Percentiles rank a stretch among this genome's conserved stretches.
phyloP scores from a whole-genome alignment of 1,140 invertebrate species.

The Pygmarrhopalites habei region DNA sequence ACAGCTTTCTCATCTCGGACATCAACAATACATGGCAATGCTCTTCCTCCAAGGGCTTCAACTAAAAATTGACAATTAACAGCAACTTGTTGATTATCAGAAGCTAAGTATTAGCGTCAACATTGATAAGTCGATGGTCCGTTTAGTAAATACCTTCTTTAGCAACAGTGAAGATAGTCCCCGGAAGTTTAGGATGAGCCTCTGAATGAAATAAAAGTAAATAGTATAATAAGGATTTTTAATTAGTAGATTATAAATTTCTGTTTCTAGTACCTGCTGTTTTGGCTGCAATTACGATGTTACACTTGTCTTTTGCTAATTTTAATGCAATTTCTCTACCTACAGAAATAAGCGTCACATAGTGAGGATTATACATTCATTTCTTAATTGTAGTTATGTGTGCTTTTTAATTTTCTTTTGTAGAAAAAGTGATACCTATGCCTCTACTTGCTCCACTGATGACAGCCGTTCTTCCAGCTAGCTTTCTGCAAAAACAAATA shows the following conservation, averaged over 20 bases:
- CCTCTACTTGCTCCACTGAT: conserved; percentile 95
- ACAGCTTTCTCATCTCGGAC: conserved; percentile 81
- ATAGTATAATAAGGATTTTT: no score
- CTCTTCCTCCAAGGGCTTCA: conserved; percentile 77
- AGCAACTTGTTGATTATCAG: no score
- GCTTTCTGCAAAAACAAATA: conserved; percentile 56
- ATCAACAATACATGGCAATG: conserved; percentile 88
- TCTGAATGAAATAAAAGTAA: no score
- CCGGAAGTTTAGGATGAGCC: conserved; percentile 93
- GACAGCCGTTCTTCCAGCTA: conserved; percentile 85
- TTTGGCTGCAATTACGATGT: conserved; percentile 91
- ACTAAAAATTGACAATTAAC: conserved; percentile 52
- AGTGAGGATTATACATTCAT: no score
- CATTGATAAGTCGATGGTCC: no score
- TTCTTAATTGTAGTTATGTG: no score
- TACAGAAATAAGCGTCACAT: no score
- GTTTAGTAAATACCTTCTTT: conserved; percentile 79
- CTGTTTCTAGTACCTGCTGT: no score
- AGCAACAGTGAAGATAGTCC: conserved; percentile 93
- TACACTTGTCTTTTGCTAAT: conserved; percentile 87
- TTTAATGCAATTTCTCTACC: conserved; percentile 93
- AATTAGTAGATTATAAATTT: no score
- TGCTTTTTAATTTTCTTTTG: no score
- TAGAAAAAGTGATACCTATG: no score
- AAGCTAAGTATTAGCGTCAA: no score